Percentiles rank a stretch among this genome's conserved stretches.
phyloP scores from a whole-genome alignment of 2,113 vertebrate species.

The Psilopogon haemacephalus region DNA sequence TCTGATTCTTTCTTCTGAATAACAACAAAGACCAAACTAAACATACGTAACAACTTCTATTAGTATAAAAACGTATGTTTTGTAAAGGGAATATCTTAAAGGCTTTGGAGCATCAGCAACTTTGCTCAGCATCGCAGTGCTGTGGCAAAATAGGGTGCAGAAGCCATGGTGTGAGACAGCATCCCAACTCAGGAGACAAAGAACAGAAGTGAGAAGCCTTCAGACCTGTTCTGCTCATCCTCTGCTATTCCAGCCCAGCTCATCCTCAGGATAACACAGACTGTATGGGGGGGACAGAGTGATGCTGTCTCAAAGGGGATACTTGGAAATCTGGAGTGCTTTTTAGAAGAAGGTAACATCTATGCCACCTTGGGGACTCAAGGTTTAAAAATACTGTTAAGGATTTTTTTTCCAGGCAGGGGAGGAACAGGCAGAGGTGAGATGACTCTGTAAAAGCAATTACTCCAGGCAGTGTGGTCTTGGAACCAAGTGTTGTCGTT shows the following conservation, averaged over 20 bases:
- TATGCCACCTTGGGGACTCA: background rate
- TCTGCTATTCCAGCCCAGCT: background rate
- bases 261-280: background rate
- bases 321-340: background rate
- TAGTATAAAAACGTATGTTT: background rate
- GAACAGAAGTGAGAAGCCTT: background rate
- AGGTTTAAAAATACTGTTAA: background rate
- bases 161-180: background rate
- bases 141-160: accelerated
- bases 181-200: background rate
- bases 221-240: background rate
- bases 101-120: too few species aligned
- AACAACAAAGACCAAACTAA: background rate
- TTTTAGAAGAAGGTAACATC: background rate
- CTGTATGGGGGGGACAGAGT: accelerated
- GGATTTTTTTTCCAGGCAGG: background rate
- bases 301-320: background rate
- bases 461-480: background rate
- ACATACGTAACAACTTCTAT: background rate
- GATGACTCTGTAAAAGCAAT: background rate
- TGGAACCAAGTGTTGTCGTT: background rate
- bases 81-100: background rate
- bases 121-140: background rate
- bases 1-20: background rate
- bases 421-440: background rate